Percentiles rank a stretch among this genome's conserved stretches.
Conservation (phyloP, 2,797 vertebrate species). For the Adrianichthys oophorus region DNA sequence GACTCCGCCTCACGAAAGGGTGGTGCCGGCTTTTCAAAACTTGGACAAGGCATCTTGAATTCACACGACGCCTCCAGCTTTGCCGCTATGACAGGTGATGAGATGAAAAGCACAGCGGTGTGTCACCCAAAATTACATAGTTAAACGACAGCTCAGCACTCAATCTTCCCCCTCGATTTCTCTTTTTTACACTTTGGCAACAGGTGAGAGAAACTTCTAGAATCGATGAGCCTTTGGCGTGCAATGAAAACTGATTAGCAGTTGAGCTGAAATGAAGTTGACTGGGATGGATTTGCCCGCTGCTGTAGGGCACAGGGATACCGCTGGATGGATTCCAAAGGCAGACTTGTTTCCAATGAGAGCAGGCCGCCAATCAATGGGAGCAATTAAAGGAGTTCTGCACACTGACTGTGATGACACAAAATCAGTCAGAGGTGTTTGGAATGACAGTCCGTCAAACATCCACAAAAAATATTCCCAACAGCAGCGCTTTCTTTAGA, state of each 20-base stretch:
- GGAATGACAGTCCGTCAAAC: conserved; percentile 16
- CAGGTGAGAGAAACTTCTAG: conserved; percentile 46
- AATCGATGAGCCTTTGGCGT: conserved; percentile 40
- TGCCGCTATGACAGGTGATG: conserved; percentile 24
- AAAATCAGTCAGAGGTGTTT: conserved; percentile 35
- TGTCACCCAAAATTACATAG: conserved; percentile 36
- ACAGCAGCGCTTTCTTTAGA: neutral
- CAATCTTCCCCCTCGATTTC: neutral
- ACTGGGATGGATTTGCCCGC: conserved; percentile 48
- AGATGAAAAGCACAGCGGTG: conserved; percentile 27
- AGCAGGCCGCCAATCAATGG: conserved; percentile 47
- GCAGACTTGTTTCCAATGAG: conserved; percentile 40
- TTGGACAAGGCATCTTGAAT: conserved; percentile 42
- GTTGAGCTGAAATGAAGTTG: conserved; percentile 47
- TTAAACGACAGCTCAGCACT: conserved; percentile 10
- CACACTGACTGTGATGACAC: conserved; percentile 37
- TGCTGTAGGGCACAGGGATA: conserved; percentile 31
- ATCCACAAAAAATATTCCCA: too few relatives aligned
- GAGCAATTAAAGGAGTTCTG: conserved; percentile 58
- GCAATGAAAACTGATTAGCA: conserved; percentile 56
- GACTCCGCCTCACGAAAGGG: conserved; percentile 30
- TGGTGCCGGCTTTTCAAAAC: conserved; percentile 29
- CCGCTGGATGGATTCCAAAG: conserved; percentile 22
- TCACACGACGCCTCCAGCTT: conserved; percentile 42
- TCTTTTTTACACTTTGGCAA: conserved; percentile 24